Conservation (phyloP, 2,797 vertebrate genomes). For the Sebastes hubbsi region DNA sequence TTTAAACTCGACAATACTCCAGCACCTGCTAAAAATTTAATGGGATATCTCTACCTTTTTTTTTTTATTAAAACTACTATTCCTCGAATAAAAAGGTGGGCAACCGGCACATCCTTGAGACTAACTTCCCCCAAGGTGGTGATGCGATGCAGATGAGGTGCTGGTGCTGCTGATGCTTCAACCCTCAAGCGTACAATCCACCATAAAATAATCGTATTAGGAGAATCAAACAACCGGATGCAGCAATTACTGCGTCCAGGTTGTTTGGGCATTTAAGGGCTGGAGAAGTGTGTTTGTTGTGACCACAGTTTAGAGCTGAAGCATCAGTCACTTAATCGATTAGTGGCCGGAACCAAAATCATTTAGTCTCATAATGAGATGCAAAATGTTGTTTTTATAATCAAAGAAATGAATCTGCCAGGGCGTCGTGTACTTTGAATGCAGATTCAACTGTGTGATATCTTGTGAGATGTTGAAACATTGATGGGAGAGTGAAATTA, state of each 20-base stretch:
- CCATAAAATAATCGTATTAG: constrained; percentile 53
- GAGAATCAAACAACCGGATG: constrained; percentile 47
- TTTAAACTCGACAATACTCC: constrained; percentile 40
- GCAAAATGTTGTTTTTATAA: constrained; percentile 12
- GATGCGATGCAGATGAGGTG: constrained; percentile 34
- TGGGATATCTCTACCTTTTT: constrained; percentile 7
- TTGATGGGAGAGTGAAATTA: background rate
- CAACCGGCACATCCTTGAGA: constrained; percentile 17
- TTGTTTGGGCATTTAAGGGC: constrained; percentile 7
- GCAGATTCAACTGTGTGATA: constrained; percentile 5
- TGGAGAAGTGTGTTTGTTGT: background rate
- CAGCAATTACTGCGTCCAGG: constrained; percentile 29
- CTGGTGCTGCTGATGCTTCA: constrained; percentile 33
- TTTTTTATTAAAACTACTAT: constrained; percentile 28
- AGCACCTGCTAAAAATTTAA: constrained; percentile 50
- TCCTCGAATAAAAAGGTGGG: constrained; percentile 41
- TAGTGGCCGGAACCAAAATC: constrained; percentile 19
- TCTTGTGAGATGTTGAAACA: background rate
- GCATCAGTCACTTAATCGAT: constrained; percentile 38
- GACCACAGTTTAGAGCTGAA: constrained; percentile 23
- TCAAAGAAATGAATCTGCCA: background rate
- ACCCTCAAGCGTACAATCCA: constrained; percentile 21
- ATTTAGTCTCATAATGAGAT: constrained; percentile 6
- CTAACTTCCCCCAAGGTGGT: constrained; percentile 45
- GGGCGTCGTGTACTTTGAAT: background rate